Conservation (phyloP, 1,140 invertebrate species). For the Glossosoma conforme region DNA sequence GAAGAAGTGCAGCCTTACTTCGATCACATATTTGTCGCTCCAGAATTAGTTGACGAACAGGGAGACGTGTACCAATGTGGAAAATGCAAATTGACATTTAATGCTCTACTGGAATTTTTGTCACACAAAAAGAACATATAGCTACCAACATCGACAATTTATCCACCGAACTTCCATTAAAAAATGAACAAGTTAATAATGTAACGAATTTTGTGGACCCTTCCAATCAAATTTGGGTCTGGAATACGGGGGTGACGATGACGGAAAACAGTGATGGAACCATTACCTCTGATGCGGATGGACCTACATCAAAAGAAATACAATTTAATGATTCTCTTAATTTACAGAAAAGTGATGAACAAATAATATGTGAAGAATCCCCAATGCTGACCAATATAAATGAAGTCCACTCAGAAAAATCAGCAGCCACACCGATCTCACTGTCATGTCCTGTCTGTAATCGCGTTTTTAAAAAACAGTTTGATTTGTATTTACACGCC, state of each 20-base stretch:
- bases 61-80: conserved; percentile 61
- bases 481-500: conserved; percentile 31
- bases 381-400: not conserved
- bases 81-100: conserved; percentile 56
- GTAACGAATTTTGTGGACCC: conserved; percentile 11
- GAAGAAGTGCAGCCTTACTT: conserved; percentile 14
- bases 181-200: conserved; percentile 9
- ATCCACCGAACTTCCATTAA: conserved; percentile 4
- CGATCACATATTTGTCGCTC: conserved; percentile 7
- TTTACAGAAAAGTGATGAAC: not conserved
- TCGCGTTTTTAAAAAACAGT: conserved; percentile 33
- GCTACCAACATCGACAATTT: not conserved
- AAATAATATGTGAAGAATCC: not conserved
- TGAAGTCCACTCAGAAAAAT: not conserved
- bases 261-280: conserved; percentile 3
- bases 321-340: not conserved
- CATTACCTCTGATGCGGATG: conserved; percentile 4
- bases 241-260: conserved; percentile 4
- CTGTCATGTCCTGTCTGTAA: conserved; percentile 31
- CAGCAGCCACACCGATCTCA: not conserved
- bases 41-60: conserved; percentile 16
- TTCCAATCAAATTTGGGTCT: conserved; percentile 22
- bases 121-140: conserved; percentile 47
- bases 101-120: conserved; percentile 49
- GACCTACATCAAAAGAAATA: not conserved